phyloP scores from a whole-genome alignment of 2,888 invertebrate species.

The Drosophila cyrtoloma region DNA sequence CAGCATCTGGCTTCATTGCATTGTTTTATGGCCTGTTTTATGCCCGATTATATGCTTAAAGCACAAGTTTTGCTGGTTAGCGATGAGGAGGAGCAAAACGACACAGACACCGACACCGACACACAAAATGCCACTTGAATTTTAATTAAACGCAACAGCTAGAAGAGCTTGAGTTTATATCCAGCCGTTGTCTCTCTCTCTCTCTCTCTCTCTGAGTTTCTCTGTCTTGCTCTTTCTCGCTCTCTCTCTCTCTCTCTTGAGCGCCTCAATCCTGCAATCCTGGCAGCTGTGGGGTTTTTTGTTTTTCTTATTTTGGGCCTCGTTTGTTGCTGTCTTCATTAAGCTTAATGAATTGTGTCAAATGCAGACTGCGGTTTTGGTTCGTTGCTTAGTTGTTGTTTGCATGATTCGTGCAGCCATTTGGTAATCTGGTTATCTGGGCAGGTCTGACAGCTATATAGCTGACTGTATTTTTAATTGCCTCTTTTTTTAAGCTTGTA shows the following conservation, averaged over 20 bases:
- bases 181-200: neutral
- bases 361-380: constrained; percentile 64
- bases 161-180: constrained; percentile 37
- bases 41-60: constrained; percentile 77
- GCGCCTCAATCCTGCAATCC: constrained; percentile 5
- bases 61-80: constrained; percentile 65
- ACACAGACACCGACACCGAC: constrained; percentile 45
- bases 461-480: constrained; percentile 34
- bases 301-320: constrained; percentile 46
- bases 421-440: constrained; percentile 31
- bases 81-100: constrained; percentile 17
- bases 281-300: constrained; percentile 23
- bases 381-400: constrained; percentile 28
- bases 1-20: constrained; percentile 48
- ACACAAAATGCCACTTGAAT: constrained; percentile 81
- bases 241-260: constrained; percentile 19
- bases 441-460: constrained; percentile 28
- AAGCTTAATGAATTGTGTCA: constrained; percentile 82
- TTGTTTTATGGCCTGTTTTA: constrained; percentile 79
- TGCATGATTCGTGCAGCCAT: constrained; percentile 18
- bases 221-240: neutral
- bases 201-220: neutral
- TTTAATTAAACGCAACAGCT: constrained; percentile 83
- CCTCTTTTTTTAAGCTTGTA: constrained; percentile 17
- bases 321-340: constrained; percentile 73